Conservation (phyloP, 2,113 vertebrate genomes). For the Piprites chloris region DNA sequence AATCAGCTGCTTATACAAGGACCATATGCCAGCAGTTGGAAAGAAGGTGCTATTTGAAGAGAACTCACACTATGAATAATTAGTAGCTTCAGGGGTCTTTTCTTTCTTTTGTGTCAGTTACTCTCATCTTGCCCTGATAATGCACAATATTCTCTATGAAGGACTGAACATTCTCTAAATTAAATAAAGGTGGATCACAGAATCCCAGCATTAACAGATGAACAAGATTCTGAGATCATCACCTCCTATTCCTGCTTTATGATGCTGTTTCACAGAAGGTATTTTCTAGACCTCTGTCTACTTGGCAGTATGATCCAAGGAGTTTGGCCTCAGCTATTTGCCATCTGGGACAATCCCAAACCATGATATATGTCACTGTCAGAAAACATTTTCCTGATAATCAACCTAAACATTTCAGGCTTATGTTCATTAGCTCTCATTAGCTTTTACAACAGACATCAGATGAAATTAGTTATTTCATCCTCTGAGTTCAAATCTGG, state of each 20-base stretch:
- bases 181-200: background rate
- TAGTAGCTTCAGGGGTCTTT: background rate
- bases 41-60: background rate
- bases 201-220: background rate
- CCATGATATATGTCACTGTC: background rate
- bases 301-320: background rate
- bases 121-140: background rate
- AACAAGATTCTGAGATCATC: background rate
- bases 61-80: background rate
- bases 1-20: background rate
- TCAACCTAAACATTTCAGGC: background rate
- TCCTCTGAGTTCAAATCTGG: background rate
- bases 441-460: background rate
- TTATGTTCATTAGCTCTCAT: background rate
- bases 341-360: background rate
- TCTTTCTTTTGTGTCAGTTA: background rate
- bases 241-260: background rate
- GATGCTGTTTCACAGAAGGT: background rate
- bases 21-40: constrained; percentile 7
- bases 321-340: background rate
- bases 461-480: background rate
- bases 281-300: background rate
- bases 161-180: background rate
- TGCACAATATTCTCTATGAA: background rate
- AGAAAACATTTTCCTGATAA: background rate